Conservation (phyloP, 2,113 vertebrate genomes). For the Triplophysa rosa region DNA sequence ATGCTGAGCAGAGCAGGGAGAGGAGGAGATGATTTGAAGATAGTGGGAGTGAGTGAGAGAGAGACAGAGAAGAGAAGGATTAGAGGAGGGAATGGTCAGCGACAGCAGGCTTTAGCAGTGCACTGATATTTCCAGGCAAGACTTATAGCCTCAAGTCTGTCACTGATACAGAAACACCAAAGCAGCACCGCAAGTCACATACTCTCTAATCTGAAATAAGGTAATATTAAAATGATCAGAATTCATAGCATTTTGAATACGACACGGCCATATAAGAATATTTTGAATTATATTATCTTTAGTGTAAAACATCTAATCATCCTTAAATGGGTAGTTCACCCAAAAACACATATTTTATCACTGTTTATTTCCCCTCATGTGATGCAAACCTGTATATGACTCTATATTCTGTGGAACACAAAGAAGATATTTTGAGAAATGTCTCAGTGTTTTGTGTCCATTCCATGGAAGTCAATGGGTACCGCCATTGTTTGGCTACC, state of each 20-base stretch:
- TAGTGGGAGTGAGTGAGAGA: background rate
- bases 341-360: no score
- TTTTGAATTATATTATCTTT: no score
- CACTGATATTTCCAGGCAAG: conserved; percentile 45
- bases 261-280: no score
- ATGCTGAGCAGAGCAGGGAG: conserved; percentile 13
- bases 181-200: background rate
- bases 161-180: conserved; percentile 31
- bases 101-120: conserved; percentile 49
- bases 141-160: conserved; percentile 40
- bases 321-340: no score
- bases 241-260: background rate
- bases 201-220: background rate
- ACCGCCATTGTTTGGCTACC: no score
- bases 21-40: conserved; percentile 30
- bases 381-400: no score
- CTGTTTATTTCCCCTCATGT: no score
- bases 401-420: no score
- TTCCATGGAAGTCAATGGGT: no score
- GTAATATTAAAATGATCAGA: background rate
- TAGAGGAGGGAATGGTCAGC: conserved; percentile 49
- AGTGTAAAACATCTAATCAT: no score
- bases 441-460: no score
- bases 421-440: no score
- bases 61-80: conserved; percentile 32